Conservation (phyloP, 1,140 invertebrate species). For the Hormaphis cornu region DNA sequence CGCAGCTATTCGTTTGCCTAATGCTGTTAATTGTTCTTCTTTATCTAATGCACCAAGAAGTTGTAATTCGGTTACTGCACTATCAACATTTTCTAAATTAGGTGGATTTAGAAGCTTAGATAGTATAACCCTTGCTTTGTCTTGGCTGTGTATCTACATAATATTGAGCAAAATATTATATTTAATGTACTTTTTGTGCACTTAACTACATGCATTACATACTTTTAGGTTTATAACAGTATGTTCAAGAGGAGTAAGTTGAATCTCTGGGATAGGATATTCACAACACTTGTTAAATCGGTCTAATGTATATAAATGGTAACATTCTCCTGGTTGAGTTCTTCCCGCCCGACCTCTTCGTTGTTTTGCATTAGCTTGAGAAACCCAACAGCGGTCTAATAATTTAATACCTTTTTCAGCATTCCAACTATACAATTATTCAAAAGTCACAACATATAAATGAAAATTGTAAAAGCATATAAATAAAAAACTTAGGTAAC, state of each 20-base stretch:
- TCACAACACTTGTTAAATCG: constrained; percentile 44
- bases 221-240: constrained; percentile 53
- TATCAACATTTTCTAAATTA: constrained; percentile 40
- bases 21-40: constrained; percentile 48
- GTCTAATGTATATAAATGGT: constrained; percentile 57
- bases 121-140: constrained; percentile 47
- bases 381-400: constrained; percentile 46
- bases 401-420: constrained; percentile 36
- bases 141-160: constrained; percentile 41
- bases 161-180: constrained; percentile 3
- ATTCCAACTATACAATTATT: constrained; percentile 38
- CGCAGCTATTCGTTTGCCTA: constrained; percentile 47
- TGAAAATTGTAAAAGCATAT: background rate
- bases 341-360: constrained; percentile 58
- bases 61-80: constrained; percentile 48
- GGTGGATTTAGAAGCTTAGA: constrained; percentile 51
- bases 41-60: constrained; percentile 48
- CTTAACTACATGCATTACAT: background rate
- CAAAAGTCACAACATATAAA: background rate
- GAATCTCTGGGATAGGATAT: constrained; percentile 53
- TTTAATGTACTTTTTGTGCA: background rate
- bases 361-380: constrained; percentile 55
- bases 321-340: constrained; percentile 65
- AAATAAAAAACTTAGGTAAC: background rate
- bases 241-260: constrained; percentile 53